Base-by-base conservation (phyloP, 2,113 vertebrate genomes). In the Meriones unguiculatus region DNA sequence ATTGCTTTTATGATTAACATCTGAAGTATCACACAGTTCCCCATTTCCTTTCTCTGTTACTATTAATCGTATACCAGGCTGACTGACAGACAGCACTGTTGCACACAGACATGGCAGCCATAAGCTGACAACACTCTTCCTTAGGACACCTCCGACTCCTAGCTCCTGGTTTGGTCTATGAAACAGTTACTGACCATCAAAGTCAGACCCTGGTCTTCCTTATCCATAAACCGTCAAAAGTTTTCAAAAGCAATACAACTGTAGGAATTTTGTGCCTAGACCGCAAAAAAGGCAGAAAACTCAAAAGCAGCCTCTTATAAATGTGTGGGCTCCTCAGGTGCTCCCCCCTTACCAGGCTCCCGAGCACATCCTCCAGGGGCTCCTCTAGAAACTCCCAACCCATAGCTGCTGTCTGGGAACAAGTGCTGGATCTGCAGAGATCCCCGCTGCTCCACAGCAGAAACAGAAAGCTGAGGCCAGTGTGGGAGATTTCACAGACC, bases 201-300 rank as follows among this genome's bases (percentile, higher is more conserved):
- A 52, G 17, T 59, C 62, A 46, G n/a, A n/a, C 70, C 24, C 72
- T 70, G 25, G 14, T 41, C 65, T 88, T 65, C 62, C 41, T 85
- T 93, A 75, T 81, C 82, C 17, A 35, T 35, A 75, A 89, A 93
- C 84, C 77, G 84, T 54, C 89, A 30, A 82, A 57, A 82, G 70
- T 91, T 94, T 41, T 54, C 52, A 75, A 90, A 67, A 17, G 52
- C 69, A 5, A 67, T 22, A 2, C 17, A 70, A 2, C 15, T 25
- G 77, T 70, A 90, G 70, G 59, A 87, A 25, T 24, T 72, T 92
- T 82, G 69, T 32, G 59, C 15, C 67, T 86, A 35, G 22, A 86
- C 70, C 85, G 50, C 12, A 38, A 82, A 3, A 46, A 73, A 78
- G 5, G 62, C 18, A 87, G 22, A 52, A 59, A 57, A 52, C 13